These are phyloP conservation scores for Corynorhinus townsendii DNA, from an alignment of 2,113 vertebrate species.

Conservation along the genomic window DNA sequence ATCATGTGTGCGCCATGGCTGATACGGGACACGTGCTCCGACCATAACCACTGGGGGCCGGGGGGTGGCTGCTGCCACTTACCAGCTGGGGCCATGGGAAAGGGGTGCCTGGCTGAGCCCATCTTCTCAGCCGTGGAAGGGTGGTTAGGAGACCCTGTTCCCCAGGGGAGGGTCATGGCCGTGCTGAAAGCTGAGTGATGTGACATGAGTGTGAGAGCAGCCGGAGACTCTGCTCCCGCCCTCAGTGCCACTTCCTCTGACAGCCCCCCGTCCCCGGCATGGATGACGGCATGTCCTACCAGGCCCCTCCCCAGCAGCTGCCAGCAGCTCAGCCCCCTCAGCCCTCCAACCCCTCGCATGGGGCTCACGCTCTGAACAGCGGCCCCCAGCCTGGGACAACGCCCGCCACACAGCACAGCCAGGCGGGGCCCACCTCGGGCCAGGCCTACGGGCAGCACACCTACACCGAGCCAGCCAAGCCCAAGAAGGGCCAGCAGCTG, in stretches of 20 bases:
- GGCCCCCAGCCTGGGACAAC: constrained; percentile 70
- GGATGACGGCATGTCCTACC: constrained; percentile 75
- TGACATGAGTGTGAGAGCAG: neutral
- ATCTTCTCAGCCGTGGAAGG: neutral
- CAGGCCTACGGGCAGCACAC: constrained; percentile 81
- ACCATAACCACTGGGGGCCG: fast-evolving
- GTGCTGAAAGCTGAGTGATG: neutral
- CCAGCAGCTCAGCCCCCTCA: constrained; percentile 60
- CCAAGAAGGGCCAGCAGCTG: constrained; percentile 85
- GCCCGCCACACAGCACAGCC: constrained; percentile 73
- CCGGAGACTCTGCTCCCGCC: fast-evolving
- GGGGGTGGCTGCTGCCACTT: fast-evolving
- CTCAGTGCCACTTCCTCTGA: neutral
- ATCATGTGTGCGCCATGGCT: fast-evolving
- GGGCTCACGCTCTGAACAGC: constrained; percentile 41
- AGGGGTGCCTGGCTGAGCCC: neutral
- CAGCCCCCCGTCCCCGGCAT: constrained; percentile 80
- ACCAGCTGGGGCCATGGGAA: fast-evolving
- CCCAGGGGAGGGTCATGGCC: fast-evolving
- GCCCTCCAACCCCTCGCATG: constrained; percentile 67
- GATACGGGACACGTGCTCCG: fast-evolving
- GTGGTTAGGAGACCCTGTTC: too few species aligned
- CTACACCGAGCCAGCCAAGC: constrained; percentile 72
- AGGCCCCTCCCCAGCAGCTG: constrained; percentile 69
- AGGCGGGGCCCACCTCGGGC: constrained; percentile 77